Percentiles rank a stretch among this genome's conserved stretches.
Evolutionary conservation across 2,888 invertebrate species (phyloP).

Genomic region (Dynastes maya): DNA sequence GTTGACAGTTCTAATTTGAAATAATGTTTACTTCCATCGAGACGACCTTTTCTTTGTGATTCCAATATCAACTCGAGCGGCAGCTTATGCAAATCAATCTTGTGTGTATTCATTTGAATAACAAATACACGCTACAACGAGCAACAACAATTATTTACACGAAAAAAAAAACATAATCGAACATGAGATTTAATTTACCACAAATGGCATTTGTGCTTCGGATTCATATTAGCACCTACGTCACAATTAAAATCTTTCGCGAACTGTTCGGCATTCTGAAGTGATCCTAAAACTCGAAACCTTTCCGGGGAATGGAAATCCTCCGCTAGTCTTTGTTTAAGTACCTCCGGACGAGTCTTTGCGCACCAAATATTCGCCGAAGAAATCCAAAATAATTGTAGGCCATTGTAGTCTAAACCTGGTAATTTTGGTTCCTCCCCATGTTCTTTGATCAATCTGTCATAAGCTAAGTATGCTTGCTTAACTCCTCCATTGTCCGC

Average conservation of each 20-base stretch:
- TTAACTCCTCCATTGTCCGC: slow-evolving; percentile 96
- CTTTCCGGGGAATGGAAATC: slow-evolving; percentile 82
- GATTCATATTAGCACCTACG: slow-evolving; percentile 76
- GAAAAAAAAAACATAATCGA: not conserved
- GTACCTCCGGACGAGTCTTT: slow-evolving; percentile 77
- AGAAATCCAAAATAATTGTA: slow-evolving; percentile 87
- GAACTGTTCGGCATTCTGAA: slow-evolving; percentile 77
- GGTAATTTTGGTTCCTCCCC: slow-evolving; percentile 79
- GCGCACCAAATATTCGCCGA: slow-evolving; percentile 93
- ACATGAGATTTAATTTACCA: slow-evolving; percentile 70
- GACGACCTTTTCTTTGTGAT: too few relatives aligned
- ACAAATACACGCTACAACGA: not conserved
- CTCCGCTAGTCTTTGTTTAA: slow-evolving; percentile 86
- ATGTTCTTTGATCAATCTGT: slow-evolving; percentile 80
- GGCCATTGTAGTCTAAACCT: slow-evolving; percentile 79
- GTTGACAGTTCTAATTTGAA: too few relatives aligned
- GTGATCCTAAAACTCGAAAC: slow-evolving; percentile 76
- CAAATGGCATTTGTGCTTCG: slow-evolving; percentile 75
- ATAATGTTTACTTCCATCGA: too few relatives aligned
- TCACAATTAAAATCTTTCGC: slow-evolving; percentile 78
- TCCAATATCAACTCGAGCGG: too few relatives aligned
- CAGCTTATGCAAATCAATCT: not conserved
- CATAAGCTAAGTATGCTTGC: slow-evolving; percentile 90
- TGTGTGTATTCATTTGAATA: not conserved
- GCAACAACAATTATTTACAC: slow-evolving; percentile 1